Evolutionary conservation across 2,888 invertebrate genomes (phyloP).

Genomic region (Lobophora halterata): DNA sequence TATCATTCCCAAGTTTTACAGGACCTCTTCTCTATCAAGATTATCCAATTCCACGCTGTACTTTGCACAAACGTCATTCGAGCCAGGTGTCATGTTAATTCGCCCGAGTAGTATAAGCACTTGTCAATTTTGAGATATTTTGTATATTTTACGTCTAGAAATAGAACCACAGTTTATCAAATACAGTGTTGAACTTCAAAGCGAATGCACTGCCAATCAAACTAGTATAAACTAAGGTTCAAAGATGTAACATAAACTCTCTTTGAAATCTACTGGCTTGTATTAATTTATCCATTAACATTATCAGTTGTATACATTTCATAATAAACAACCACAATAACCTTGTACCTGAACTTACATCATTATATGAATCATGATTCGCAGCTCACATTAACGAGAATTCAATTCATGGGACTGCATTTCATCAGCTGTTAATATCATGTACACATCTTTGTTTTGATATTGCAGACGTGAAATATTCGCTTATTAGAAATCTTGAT

Average conservation of each 20-base stretch:
- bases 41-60: too few relatives aligned
- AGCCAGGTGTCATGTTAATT: too few relatives aligned
- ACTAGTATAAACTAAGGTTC: slow-evolving; percentile 10
- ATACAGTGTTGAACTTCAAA: slow-evolving; percentile 7
- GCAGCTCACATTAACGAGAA: slow-evolving; percentile 19
- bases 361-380: too few relatives aligned
- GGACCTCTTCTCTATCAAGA: too few relatives aligned
- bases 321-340: slow-evolving; percentile 20
- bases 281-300: slow-evolving; percentile 3
- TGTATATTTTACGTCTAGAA: background rate
- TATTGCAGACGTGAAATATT: slow-evolving; percentile 10
- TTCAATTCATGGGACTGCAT: slow-evolving; percentile 18
- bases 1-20: too few relatives aligned
- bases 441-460: slow-evolving; percentile 15
- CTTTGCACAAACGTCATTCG: too few relatives aligned
- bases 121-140: too few relatives aligned
- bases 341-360: too few relatives aligned
- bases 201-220: background rate
- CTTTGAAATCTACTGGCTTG: slow-evolving; percentile 13
- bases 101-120: too few relatives aligned
- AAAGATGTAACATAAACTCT: slow-evolving; percentile 6
- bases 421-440: slow-evolving; percentile 18
- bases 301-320: slow-evolving; percentile 11
- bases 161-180: too few relatives aligned
- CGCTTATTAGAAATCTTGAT: too few relatives aligned